These are phyloP conservation scores for Tachina grossa DNA, from an alignment of 2,888 invertebrate genomes.

Conservation along the genomic window DNA sequence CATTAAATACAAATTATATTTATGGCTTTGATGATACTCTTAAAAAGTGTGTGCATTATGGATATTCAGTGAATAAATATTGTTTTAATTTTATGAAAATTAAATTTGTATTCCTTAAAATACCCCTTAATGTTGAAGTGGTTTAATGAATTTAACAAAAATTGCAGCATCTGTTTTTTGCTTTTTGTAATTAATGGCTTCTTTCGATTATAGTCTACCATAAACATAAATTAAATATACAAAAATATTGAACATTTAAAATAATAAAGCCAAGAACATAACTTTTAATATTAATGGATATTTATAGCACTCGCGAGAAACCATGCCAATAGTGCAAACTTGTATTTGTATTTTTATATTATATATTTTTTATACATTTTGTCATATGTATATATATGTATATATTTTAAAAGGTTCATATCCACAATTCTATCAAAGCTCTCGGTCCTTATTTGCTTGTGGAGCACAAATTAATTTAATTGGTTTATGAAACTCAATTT, in stretches of 20 bases:
- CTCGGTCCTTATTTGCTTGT: too few species aligned
- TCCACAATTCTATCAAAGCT: too few species aligned
- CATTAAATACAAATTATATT: constrained; percentile 3
- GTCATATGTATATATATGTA: too few species aligned
- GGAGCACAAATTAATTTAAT: too few species aligned
- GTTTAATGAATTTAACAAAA: neutral
- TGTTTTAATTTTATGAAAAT: too few species aligned
- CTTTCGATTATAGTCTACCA: constrained; percentile 18
- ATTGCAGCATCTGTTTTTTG: neutral
- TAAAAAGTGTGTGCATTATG: too few species aligned
- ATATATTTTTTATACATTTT: too few species aligned
- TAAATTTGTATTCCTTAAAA: too few species aligned
- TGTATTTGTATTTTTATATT: too few species aligned
- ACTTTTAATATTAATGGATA: neutral
- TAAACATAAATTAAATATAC: constrained; percentile 19
- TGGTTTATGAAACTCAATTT: too few species aligned
- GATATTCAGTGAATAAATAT: neutral
- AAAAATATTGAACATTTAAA: neutral
- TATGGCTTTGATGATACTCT: neutral
- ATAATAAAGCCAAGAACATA: neutral
- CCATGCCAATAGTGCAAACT: neutral
- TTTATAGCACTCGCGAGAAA: neutral
- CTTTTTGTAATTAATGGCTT: constrained; percentile 27
- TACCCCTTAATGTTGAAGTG: neutral
- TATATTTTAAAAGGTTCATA: too few species aligned